Conservation (phyloP, 2,113 vertebrate genomes). For the Panthera leo region DNA sequence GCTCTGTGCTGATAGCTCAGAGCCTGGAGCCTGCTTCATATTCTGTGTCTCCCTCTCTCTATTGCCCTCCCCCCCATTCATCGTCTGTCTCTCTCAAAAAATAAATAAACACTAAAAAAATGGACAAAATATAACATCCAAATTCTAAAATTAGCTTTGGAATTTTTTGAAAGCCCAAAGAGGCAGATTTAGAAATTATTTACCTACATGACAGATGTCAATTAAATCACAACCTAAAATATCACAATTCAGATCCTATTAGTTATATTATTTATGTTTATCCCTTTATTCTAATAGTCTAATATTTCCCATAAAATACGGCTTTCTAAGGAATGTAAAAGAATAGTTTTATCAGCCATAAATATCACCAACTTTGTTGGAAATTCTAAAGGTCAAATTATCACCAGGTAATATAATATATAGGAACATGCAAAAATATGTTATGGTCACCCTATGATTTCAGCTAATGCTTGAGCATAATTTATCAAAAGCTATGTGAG, state of each 20-base stretch:
- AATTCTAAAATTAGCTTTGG: not conserved
- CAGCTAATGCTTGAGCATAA: not conserved
- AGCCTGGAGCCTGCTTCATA: too few species aligned
- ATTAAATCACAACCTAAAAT: not conserved
- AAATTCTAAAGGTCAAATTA: slow-evolving; percentile 39
- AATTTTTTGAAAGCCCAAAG: not conserved
- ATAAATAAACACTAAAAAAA: not conserved
- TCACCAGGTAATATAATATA: not conserved
- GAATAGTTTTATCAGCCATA: not conserved
- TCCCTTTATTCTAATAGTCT: not conserved
- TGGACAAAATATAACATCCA: not conserved
- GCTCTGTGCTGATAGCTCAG: too few species aligned
- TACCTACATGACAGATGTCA: not conserved
- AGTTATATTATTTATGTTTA: not conserved
- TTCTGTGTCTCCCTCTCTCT: too few species aligned
- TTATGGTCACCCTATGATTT: not conserved
- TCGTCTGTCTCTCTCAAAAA: too few species aligned
- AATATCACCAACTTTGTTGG: not conserved
- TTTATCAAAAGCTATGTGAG: not conserved
- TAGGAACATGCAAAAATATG: not conserved
- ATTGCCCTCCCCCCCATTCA: too few species aligned
- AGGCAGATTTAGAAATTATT: not conserved
- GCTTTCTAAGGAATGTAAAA: not conserved
- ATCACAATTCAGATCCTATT: not conserved
- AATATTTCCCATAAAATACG: not conserved